A percentile compares a stretch with the other conserved stretches of the same genome.
These are phyloP conservation scores for Uria aalge DNA, from an alignment of 2,113 vertebrate species.

Conservation along the genomic window DNA sequence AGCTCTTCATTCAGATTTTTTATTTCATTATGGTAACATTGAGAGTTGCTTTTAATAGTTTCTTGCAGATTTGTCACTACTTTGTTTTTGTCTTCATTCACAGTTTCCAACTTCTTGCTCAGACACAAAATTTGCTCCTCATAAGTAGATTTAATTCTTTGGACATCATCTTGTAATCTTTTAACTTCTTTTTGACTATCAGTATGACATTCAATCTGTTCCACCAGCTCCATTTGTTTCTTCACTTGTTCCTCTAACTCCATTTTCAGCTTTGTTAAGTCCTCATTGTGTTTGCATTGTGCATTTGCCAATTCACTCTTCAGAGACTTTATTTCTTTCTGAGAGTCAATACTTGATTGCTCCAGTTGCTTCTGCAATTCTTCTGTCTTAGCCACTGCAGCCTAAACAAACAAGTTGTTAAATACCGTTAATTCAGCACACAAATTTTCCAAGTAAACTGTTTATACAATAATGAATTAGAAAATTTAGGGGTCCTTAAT, in stretches of 20 bases:
- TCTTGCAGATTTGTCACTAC: conserved; percentile 76
- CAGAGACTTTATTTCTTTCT: conserved; percentile 75
- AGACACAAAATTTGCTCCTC: conserved; percentile 78
- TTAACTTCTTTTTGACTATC: conserved; percentile 58
- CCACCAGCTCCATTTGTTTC: conserved; percentile 62
- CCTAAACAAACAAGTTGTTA: conserved; percentile 73
- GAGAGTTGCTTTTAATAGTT: conserved; percentile 74
- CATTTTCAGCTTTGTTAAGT: conserved; percentile 75
- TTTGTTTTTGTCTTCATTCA: conserved; percentile 66
- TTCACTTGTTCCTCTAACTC: conserved; percentile 76
- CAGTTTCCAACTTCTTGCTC: conserved; percentile 74
- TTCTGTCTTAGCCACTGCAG: conserved; percentile 67
- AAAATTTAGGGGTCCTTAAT: background rate
- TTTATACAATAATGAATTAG: background rate
- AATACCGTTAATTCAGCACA: background rate
- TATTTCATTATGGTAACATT: conserved; percentile 78
- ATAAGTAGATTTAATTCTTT: conserved; percentile 66
- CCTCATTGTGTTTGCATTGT: conserved; percentile 76
- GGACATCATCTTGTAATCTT: conserved; percentile 69
- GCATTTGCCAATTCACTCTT: conserved; percentile 73
- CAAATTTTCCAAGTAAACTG: background rate
- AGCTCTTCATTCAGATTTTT: conserved; percentile 82
- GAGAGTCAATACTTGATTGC: conserved; percentile 62
- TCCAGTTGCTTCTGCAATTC: conserved; percentile 77
- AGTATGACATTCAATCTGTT: conserved; percentile 68